phyloP scores from a whole-genome alignment of 2,113 vertebrate species.

The Nycticryphes semicollaris region DNA sequence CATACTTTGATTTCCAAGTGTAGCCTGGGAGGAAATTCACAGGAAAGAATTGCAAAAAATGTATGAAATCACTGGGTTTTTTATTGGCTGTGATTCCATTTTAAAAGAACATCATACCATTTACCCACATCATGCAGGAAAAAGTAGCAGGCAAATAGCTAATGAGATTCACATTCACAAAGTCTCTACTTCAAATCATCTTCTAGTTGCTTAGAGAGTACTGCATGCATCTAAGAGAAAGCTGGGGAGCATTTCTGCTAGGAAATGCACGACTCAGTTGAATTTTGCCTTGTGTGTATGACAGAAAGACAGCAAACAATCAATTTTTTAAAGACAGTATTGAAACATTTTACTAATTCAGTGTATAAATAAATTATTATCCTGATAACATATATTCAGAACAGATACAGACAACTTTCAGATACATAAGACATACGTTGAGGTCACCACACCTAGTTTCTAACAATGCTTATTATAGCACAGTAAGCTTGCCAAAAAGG shows the following conservation, averaged over 20 bases:
- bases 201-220: slow-evolving; percentile 72
- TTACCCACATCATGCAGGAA: slow-evolving; percentile 89
- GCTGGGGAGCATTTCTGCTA: slow-evolving; percentile 65
- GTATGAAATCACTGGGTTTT: slow-evolving; percentile 86
- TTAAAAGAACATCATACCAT: slow-evolving; percentile 83
- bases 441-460: slow-evolving; percentile 80
- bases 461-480: slow-evolving; percentile 60
- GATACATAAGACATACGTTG: slow-evolving; percentile 78
- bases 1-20: background rate
- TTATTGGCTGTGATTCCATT: slow-evolving; percentile 92
- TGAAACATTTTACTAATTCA: slow-evolving; percentile 76
- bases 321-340: slow-evolving; percentile 73
- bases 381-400: slow-evolving; percentile 61
- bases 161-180: slow-evolving; percentile 79
- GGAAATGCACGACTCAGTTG: slow-evolving; percentile 74
- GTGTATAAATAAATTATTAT: slow-evolving; percentile 62
- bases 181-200: slow-evolving; percentile 72
- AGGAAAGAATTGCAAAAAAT: slow-evolving; percentile 63
- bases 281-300: slow-evolving; percentile 46
- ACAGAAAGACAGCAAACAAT: slow-evolving; percentile 65
- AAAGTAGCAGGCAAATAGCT: slow-evolving; percentile 81
- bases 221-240: slow-evolving; percentile 82
- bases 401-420: slow-evolving; percentile 74
- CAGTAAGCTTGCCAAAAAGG: slow-evolving; percentile 56
- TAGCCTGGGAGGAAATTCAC: background rate